These are phyloP conservation scores for Chelmon rostratus DNA, from an alignment of 2,797 vertebrate species.

Conservation along the genomic window DNA sequence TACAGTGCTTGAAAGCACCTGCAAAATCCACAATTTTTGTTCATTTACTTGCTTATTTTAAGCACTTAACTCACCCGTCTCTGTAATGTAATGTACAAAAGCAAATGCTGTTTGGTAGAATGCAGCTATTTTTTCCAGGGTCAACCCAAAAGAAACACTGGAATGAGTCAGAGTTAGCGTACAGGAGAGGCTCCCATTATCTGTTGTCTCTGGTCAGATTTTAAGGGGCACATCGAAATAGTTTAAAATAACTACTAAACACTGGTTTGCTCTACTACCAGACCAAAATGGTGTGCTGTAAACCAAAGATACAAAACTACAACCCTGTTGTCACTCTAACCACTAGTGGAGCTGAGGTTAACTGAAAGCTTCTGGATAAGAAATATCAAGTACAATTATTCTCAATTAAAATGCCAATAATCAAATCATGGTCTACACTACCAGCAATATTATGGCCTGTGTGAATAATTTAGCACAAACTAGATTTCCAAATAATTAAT, in stretches of 20 bases:
- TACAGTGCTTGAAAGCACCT: background rate
- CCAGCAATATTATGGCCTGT: background rate
- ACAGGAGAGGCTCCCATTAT: background rate
- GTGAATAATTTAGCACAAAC: background rate
- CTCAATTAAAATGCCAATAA: background rate
- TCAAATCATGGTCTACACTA: background rate
- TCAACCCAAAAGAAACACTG: background rate
- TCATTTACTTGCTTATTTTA: background rate
- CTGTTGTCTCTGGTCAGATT: background rate
- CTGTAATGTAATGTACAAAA: background rate
- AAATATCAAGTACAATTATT: background rate
- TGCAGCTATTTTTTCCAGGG: background rate
- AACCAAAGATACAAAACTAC: background rate
- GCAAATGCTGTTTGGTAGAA: background rate
- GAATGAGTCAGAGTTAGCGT: background rate
- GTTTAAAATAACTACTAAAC: background rate
- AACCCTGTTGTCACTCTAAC: background rate
- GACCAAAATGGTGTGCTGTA: constrained; percentile 3
- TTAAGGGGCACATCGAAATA: background rate
- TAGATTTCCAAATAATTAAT: background rate
- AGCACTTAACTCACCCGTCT: background rate
- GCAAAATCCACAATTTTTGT: background rate
- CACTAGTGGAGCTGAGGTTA: background rate
- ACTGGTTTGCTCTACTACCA: background rate
- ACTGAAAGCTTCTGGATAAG: background rate